Evolutionary conservation across 2,113 vertebrate species (phyloP).

Genomic region (Sigmodon hispidus): DNA sequence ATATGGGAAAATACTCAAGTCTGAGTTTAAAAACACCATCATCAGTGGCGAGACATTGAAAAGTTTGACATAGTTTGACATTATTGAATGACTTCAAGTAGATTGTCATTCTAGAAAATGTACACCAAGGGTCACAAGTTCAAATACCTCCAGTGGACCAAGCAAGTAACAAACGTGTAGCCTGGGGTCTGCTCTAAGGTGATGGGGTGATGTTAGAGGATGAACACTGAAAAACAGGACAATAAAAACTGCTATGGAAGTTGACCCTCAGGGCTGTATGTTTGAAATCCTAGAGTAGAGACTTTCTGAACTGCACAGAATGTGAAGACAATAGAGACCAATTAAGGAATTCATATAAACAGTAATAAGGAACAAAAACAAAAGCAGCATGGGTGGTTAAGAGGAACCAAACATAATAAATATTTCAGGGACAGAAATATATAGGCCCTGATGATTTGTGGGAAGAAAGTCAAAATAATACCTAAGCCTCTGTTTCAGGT

Average conservation of each 20-base stretch:
- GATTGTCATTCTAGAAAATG: constrained; percentile 17
- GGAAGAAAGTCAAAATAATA: constrained; percentile 6
- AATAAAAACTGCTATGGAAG: background rate
- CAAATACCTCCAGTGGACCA: background rate
- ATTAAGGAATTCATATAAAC: background rate
- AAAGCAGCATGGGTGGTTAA: background rate
- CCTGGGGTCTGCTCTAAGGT: background rate
- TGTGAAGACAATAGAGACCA: background rate
- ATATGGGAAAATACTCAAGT: background rate
- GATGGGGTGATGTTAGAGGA: background rate
- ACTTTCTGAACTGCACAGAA: background rate
- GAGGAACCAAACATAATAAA: background rate
- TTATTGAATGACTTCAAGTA: background rate
- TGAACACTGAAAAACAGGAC: background rate
- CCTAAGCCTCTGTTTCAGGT: background rate
- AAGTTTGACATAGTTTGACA: background rate
- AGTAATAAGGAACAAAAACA: background rate
- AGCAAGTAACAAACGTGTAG: background rate
- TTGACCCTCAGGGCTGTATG: background rate
- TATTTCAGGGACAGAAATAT: background rate
- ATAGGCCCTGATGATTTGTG: background rate
- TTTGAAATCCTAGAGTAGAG: background rate
- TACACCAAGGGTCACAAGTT: background rate
- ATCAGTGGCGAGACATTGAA: background rate
- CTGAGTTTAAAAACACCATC: background rate